A percentile compares a stretch with the other conserved stretches of the same genome.
Conservation (phyloP, 2,888 invertebrate species). For the Sphinx pinastri region DNA sequence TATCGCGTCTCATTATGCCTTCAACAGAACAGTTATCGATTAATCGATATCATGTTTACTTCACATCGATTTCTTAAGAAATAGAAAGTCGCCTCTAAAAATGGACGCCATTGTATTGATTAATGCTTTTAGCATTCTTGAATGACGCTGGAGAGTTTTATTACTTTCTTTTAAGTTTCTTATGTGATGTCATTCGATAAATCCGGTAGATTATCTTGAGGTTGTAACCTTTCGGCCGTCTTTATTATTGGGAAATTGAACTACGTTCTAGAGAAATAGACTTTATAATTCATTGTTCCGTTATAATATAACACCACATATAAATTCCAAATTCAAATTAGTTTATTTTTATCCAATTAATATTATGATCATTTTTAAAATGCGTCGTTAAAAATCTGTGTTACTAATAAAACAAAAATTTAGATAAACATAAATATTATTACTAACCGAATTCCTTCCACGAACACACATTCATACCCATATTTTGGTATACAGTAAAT, state of each 20-base stretch:
- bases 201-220: neutral
- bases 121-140: conserved; percentile 18
- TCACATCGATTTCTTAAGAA: conserved; percentile 48
- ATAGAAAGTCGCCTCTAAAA: conserved; percentile 46
- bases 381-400: too few relatives aligned
- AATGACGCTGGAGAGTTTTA: conserved; percentile 25
- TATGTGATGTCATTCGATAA: conserved; percentile 16
- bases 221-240: neutral
- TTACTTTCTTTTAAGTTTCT: conserved; percentile 15
- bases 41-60: conserved; percentile 46
- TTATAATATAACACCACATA: neutral
- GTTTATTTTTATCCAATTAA: too few relatives aligned
- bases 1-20: neutral
- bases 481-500: too few relatives aligned
- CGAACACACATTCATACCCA: neutral
- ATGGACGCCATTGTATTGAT: conserved; percentile 43
- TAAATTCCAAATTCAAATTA: too few relatives aligned
- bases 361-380: too few relatives aligned
- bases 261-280: neutral
- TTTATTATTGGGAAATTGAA: neutral
- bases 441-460: too few relatives aligned
- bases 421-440: too few relatives aligned
- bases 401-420: too few relatives aligned
- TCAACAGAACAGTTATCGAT: conserved; percentile 34
- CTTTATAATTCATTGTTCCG: conserved; percentile 3